These are phyloP conservation scores for Hydrochoerus hydrochaeris DNA, from an alignment of 2,113 vertebrate species.

Conservation along the genomic window DNA sequence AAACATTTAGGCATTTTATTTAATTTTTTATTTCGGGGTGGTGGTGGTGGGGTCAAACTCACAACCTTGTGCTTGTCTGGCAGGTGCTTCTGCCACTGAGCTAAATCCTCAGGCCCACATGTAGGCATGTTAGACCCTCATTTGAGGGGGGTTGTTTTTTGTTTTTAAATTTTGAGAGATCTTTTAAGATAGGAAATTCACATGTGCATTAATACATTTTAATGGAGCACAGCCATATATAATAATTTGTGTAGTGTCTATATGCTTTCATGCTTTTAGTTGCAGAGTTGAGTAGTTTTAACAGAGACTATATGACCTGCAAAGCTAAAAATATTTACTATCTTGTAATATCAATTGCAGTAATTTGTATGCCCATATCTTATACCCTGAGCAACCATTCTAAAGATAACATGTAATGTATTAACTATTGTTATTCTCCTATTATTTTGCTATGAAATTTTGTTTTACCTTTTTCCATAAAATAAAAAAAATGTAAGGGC, in stretches of 20 bases:
- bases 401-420: too few species aligned
- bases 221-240: background rate
- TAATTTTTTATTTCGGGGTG: too few species aligned
- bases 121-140: background rate
- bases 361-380: too few species aligned
- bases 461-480: too few species aligned
- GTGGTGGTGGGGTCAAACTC: too few species aligned
- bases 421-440: too few species aligned
- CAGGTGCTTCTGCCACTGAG: too few species aligned
- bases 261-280: background rate
- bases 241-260: background rate
- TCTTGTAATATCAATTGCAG: too few species aligned
- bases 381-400: too few species aligned
- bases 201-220: background rate
- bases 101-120: background rate
- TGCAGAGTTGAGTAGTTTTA: background rate
- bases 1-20: background rate
- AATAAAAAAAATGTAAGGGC: too few species aligned
- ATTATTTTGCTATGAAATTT: too few species aligned
- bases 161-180: background rate
- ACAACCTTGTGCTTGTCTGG: too few species aligned
- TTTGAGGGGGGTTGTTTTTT: background rate
- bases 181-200: background rate
- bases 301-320: background rate
- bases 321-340: background rate